Evolutionary conservation across 2,797 vertebrate genomes (phyloP), one percentile per base, ranked within the genome.

Genomic region (Macroramphosus scolopax): DNA sequence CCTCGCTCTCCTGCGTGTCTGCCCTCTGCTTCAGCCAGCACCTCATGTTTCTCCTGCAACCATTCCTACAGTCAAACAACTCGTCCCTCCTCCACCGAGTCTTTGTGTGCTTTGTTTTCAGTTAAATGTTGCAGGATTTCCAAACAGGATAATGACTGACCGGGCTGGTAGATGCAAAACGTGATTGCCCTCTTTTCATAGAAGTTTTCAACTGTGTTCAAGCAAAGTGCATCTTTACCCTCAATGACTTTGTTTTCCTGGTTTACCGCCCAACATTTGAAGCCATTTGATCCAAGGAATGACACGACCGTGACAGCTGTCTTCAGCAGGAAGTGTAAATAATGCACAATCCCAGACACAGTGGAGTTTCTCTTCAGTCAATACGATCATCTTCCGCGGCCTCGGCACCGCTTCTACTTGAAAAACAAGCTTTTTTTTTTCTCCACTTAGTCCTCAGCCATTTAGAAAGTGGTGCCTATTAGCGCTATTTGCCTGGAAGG

Each of bases 261-360:
- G 63, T 76, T 72, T 66, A 38, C 62, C n/a, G 15, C 33, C 13
- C 66, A 59, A 40, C 53, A 68, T 76, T 72, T 68, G 55, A 64
- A 76, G 60, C 37, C 14, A 37, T 69, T 84, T 65, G 38, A 82
- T 82, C 68, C 54, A 51, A 63, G 62, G 65, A 49, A 64, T 55
- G 71, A 81, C 72, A 77, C 73, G 74, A 58, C 47, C 54, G 38
- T 66, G 82, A 84, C 82, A 83, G 85, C 75, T 77, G 81, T 59
- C 49, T 28, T 51, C 60, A 82, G 75, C 78, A 73, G 72, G 68
- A 65, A 69, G 77, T 77, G 77, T 82, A 83, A 88, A 85, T 84
- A 84, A 85, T 84, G 78, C 77, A 82, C 67, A 54, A 51, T 51
- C 56, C 68, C 55, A 80, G 65, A 75, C 71, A 52, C 56, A 66